Conservation (phyloP, 2,113 vertebrate genomes). For the Tinamus guttatus region DNA sequence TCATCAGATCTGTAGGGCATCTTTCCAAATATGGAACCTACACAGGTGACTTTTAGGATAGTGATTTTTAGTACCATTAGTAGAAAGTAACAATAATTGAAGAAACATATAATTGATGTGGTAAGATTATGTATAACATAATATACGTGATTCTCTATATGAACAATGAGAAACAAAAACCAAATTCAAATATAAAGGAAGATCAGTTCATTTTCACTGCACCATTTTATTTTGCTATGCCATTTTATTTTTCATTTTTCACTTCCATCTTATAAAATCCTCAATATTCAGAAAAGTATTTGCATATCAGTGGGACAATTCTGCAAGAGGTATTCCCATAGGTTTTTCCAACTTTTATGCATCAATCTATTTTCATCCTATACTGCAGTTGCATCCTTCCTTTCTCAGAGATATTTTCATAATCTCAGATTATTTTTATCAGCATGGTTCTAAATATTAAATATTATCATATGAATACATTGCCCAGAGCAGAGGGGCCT, state of each 20-base stretch:
- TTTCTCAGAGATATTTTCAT: not conserved
- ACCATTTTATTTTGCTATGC: not conserved
- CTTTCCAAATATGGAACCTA: not conserved
- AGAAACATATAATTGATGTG: not conserved
- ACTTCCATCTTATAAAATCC: not conserved
- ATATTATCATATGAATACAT: not conserved
- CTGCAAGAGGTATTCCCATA: not conserved
- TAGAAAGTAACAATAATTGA: not conserved
- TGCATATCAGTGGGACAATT: not conserved
- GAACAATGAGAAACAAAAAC: not conserved
- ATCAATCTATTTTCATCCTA: not conserved
- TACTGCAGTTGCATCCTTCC: not conserved
- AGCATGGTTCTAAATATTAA: not conserved
- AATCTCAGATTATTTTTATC: not conserved
- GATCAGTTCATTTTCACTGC: not conserved
- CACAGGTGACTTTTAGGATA: not conserved
- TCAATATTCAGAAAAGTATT: not conserved
- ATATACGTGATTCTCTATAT: not conserved
- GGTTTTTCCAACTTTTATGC: not conserved
- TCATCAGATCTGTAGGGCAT: not conserved
- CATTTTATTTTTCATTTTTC: not conserved
- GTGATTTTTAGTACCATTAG: not conserved
- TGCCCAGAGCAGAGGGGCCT: not conserved
- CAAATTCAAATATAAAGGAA: not conserved
- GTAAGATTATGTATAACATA: not conserved